Base-by-base conservation (phyloP, 1,140 invertebrate species). In the Tenebrio molitor region DNA sequence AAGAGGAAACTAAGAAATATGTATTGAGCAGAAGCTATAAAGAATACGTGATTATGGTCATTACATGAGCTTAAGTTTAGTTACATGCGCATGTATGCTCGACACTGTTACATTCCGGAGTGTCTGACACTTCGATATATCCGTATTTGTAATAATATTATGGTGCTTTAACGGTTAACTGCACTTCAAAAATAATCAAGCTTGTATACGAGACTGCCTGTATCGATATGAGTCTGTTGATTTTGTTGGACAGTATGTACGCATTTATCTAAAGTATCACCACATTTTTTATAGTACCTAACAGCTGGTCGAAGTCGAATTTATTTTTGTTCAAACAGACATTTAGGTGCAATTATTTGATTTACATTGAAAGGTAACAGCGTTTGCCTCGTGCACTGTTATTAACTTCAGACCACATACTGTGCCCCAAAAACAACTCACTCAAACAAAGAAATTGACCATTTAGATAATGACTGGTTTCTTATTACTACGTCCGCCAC, bases 1-100 rank as follows among this genome's bases (percentile, higher is more conserved):
- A 58, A 58, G 21, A 66, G 21, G 36, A 23, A 66, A 66, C 17
- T 14, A 34, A 66, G 36, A 66, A 42, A 66, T 66, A 21, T 39
- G n/a, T 66, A 66, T 66, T 66, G 17, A 44, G 36, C 6, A 66
- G 64, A 42, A 66, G 64, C 64, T 66, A 66, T 66, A 66, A 66
- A 66, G 64, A 66, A 66, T 66, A 66, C 39, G 64, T 66, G 64
- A 66, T 66, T 66, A 66, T 66, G 64, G 64, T 25, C 63, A 66
- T 66, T 66, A 42, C 64, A 66, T 42, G 34, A 66, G 39, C 63
- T 42, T 66, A 66, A 42, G 36, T 66, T 42, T 66, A 66, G 42
- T 42, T 41, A 66, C 36, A 66, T 42, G 42, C 36, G 7, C 42
- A 41, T 42, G 42, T 66, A 44, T 21, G 64, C 15, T 25, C 34